Evolutionary conservation across 2,797 vertebrate species (phyloP), one percentile per base, ranked within the genome.

Genomic region (Eleutherodactylus coqui): DNA sequence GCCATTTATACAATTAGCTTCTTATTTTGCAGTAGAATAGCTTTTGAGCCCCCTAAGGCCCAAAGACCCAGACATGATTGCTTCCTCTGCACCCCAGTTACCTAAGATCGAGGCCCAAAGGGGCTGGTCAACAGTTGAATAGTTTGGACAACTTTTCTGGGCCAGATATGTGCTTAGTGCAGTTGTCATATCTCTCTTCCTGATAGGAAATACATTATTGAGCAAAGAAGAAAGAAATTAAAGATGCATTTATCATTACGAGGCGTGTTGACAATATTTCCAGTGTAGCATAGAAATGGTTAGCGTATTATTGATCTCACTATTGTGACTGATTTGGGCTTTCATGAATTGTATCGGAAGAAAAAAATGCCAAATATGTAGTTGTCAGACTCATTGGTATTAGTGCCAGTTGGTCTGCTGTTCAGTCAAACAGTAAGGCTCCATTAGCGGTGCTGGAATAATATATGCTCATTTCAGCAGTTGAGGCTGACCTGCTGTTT

Each of bases 401-500:
- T 41, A 45, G 70, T 45, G 13, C 11, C 36, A 13, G 24, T 70
- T 41, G 67, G 41, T 45, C 24, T 73, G 24, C 41, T 45, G 38
- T 45, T 43, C 70, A 73, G 41, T 73, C 70, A 27, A 38, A 5
- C 70, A 8, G 21, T 43, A 27, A 43, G 69, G 24, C 4, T 6
- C 41, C 70, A 73, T 73, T 73, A 73, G 38, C 70, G 6, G 11
- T 13, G 10, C 24, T 16, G 70, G 70, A 27, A 45, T 27, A 73
- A 73, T 41, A 43, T 45, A 14, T 27, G 70, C 41, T 73, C 41
- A 45, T 73, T 73, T 45, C 41, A n/a, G 41, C 11, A 73, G 16
- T 45, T 73, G 36, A 41, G 70, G 11, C 41, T 45, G 70, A 73
- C 38, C 70, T 45, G 70, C 41, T 73, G 67, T n/a, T 70, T 41